Evolutionary conservation across 2,113 vertebrate species (phyloP), one percentile per base, ranked within the genome.

Genomic region (Mirounga angustirostris): DNA sequence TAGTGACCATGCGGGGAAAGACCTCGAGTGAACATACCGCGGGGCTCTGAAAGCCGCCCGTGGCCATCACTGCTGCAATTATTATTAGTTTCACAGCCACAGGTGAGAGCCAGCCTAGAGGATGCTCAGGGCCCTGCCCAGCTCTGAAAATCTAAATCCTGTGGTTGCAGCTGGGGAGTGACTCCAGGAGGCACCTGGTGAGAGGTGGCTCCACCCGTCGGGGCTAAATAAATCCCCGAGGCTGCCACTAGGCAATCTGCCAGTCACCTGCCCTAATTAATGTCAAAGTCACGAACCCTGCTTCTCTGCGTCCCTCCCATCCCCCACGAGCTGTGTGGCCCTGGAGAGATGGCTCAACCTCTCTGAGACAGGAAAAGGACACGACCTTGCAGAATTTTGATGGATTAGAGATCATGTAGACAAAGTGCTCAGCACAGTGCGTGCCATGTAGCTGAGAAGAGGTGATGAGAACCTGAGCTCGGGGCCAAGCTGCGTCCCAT

Each of bases 131-230:
- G 95, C 94, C 56, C 65, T 95, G 96, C 97, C 90, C 95, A 78
- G 96, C 91, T 88, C 87, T 92, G 97, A 83, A 93, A 43, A 80
- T 71, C 92, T 95, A 92, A 90, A 95, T 85, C 90, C 94, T 94
- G 96, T 73, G 95, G 97, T 96, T 96, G 76, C 95, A 98, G 97
- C 97, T 97, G 97, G 74, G 78, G 87, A 90, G 73, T 36, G 21
- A 94, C 96, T 94, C 95, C 5, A 26, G 71, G 92, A 97, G 97
- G 76, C 96, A 97, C 94, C 97, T 97, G 97, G 89, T 88, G n/a
- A 90, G 97, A 95, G 87, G 63, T 96, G 80, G 82, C 97, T 98
- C 95, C 93, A 94, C 97, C 97, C 97, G 4, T 74, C 50, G 69
- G 33, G 63, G 94, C 94, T 97, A 97, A 98, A 97, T 97, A 93